Percentiles rank a stretch among this genome's conserved stretches.
phyloP scores from a whole-genome alignment of 1,140 invertebrate genomes.

The Brachionus asplanchnoidis region DNA sequence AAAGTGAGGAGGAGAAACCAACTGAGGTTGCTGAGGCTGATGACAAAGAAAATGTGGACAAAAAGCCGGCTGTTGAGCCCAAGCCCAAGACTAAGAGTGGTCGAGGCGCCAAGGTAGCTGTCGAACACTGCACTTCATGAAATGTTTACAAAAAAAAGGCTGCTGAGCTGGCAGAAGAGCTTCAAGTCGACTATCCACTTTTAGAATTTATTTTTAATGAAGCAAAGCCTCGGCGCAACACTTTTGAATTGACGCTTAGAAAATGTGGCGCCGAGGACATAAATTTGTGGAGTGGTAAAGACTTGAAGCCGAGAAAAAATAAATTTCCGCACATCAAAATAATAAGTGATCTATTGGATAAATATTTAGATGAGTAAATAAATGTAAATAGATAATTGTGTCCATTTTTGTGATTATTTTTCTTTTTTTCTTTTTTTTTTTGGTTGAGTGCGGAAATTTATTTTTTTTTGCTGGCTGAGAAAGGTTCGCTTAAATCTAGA shows the following conservation, averaged over 20 bases:
- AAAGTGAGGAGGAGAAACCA: background rate
- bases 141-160: background rate
- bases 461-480: background rate
- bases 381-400: background rate
- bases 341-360: background rate
- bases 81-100: background rate
- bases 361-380: slow-evolving; percentile 17
- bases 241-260: background rate
- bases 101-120: background rate
- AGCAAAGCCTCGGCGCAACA: background rate
- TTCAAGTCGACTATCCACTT: slow-evolving; percentile 25
- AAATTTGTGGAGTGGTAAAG: slow-evolving; percentile 17
- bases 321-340: background rate
- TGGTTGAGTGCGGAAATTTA: background rate
- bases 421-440: background rate
- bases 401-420: background rate
- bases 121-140: slow-evolving; percentile 27
- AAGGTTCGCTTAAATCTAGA: background rate
- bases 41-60: background rate
- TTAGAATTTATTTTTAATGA: background rate
- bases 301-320: slow-evolving; percentile 11
- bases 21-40: background rate
- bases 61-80: background rate
- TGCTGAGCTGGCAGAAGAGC: background rate
- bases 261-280: background rate